Conservation (phyloP, 37 sponge, comb jelly and placozoan species). For the Bolinopsis microptera region DNA sequence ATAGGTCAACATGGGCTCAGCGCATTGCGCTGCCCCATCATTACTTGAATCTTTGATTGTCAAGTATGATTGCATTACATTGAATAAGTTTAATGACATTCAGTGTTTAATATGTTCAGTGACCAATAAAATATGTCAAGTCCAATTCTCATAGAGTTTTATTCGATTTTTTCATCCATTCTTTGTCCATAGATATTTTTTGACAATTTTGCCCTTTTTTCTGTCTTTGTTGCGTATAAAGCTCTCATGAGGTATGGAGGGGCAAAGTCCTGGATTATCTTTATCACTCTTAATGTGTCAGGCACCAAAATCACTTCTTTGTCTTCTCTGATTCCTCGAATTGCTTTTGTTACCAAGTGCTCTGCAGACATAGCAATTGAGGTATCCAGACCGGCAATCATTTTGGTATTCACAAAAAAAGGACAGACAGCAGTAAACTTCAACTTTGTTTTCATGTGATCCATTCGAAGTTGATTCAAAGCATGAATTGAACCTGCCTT, state of each 20-base stretch:
- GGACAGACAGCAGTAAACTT: slow-evolving; percentile 57
- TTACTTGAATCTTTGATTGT: too few relatives aligned
- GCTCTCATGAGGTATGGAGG: too few relatives aligned
- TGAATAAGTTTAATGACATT: too few relatives aligned
- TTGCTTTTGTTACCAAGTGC: background rate
- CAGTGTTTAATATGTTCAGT: too few relatives aligned
- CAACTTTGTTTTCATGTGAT: background rate
- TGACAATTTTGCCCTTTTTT: too few relatives aligned
- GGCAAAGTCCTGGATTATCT: background rate
- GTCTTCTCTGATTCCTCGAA: background rate
- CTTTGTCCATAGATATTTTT: background rate
- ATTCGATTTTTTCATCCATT: background rate
- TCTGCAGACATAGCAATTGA: background rate
- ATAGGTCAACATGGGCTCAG: too few relatives aligned
- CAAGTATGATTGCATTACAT: too few relatives aligned
- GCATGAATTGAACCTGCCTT: slow-evolving; percentile 46
- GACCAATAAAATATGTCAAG: too few relatives aligned
- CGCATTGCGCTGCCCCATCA: too few relatives aligned
- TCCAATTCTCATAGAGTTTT: background rate
- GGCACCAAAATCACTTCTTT: background rate
- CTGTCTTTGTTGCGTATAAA: too few relatives aligned
- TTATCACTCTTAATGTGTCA: background rate
- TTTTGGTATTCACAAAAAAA: slow-evolving; percentile 17
- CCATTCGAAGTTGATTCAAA: background rate
- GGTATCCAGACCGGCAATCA: background rate